phyloP scores from a whole-genome alignment of 2,888 invertebrate species.

The Mamestra brassicae region DNA sequence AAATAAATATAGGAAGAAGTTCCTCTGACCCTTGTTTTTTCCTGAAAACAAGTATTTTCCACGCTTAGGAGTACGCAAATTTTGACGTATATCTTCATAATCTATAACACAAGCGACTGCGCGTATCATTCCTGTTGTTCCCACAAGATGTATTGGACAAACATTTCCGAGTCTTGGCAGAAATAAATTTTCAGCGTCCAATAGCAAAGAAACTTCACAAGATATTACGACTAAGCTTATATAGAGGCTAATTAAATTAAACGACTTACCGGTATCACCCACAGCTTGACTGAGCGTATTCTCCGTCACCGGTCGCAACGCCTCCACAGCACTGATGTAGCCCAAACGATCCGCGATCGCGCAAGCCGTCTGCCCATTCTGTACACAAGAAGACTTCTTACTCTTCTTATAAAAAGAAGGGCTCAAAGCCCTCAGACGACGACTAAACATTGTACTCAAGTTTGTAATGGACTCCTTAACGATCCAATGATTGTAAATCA shows the following conservation, averaged over 20 bases:
- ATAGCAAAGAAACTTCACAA: neutral
- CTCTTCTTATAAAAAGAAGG: constrained; percentile 15
- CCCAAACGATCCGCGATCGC: constrained; percentile 99
- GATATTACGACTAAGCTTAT: neutral
- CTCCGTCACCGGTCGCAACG: constrained; percentile 97
- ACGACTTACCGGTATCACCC: constrained; percentile 85
- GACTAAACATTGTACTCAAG: constrained; percentile 28
- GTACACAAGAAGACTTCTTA: constrained; percentile 56
- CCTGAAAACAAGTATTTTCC: too few relatives aligned
- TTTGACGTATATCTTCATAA: too few relatives aligned
- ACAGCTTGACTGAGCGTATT: constrained; percentile 89
- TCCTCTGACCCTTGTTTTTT: too few relatives aligned
- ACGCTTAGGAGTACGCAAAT: too few relatives aligned
- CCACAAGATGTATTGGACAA: too few relatives aligned
- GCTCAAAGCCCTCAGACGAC: constrained; percentile 27
- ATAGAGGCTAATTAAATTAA: neutral
- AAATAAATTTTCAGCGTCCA: neutral
- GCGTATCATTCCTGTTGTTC: too few relatives aligned
- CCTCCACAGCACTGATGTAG: constrained; percentile 99
- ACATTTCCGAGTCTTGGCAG: neutral
- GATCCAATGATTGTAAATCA: constrained; percentile 45
- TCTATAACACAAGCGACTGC: too few relatives aligned
- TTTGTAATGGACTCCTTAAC: constrained; percentile 1
- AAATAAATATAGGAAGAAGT: too few relatives aligned
- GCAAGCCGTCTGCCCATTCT: constrained; percentile 99